Percentiles rank a stretch among this genome's conserved stretches.
These are phyloP conservation scores for Cephalopholis sonnerati DNA, from an alignment of 2,113 vertebrate genomes.

Conservation along the genomic window DNA sequence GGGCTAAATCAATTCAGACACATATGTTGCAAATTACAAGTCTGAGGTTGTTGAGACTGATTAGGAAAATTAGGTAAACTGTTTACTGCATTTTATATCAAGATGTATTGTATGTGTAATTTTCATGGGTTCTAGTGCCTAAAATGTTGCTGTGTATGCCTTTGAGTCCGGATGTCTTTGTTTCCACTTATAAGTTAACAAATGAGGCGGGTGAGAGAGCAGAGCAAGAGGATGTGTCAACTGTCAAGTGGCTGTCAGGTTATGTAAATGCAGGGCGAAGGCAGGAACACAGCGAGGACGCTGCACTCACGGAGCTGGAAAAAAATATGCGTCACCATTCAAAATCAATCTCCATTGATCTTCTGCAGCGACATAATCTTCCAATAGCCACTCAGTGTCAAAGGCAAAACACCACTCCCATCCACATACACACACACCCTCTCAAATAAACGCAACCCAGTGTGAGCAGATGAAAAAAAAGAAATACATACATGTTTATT, in stretches of 20 bases:
- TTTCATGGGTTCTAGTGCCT: background rate
- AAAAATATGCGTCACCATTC: slow-evolving; percentile 71
- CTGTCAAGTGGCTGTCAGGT: slow-evolving; percentile 73
- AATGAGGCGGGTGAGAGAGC: slow-evolving; percentile 27
- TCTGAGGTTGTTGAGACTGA: background rate
- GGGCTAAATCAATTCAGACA: background rate
- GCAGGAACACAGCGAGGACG: slow-evolving; percentile 69
- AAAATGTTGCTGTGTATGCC: background rate
- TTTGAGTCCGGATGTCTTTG: background rate
- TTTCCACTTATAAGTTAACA: slow-evolving; percentile 45
- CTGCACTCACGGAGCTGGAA: slow-evolving; percentile 66
- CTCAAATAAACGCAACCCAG: slow-evolving; percentile 40
- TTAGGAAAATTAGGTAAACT: background rate
- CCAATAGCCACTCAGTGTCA: slow-evolving; percentile 62
- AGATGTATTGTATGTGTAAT: no score
- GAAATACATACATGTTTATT: slow-evolving; percentile 83
- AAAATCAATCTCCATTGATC: slow-evolving; percentile 78
- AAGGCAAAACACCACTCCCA: slow-evolving; percentile 10
- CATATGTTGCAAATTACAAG: background rate
- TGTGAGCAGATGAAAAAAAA: slow-evolving; percentile 56
- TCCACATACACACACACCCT: background rate
- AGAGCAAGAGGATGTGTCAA: slow-evolving; percentile 57
- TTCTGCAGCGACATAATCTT: slow-evolving; percentile 63
- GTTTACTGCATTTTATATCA: background rate
- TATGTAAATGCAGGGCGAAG: slow-evolving; percentile 73